These are phyloP conservation scores for Capromys pilorides DNA, from an alignment of 2,797 vertebrate species.

Conservation along the genomic window DNA sequence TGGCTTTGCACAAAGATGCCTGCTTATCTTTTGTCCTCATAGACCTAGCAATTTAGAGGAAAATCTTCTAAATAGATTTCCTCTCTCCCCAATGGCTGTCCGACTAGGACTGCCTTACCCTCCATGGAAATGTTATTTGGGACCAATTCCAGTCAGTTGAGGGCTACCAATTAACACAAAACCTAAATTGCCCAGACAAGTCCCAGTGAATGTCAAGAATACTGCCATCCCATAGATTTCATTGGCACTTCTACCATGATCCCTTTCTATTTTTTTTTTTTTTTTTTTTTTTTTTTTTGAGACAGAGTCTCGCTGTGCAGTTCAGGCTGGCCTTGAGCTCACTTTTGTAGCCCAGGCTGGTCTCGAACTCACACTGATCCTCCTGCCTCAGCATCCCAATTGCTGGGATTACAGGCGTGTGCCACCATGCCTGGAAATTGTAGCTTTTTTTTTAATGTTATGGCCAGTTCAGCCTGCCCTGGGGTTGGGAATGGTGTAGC, in stretches of 20 bases:
- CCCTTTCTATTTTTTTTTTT: too few species aligned
- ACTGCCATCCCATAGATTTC: neutral
- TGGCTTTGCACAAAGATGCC: neutral
- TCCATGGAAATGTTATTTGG: neutral
- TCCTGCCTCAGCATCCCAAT: too few species aligned
- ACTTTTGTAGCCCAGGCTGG: too few species aligned
- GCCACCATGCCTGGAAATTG: too few species aligned
- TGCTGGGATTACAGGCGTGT: too few species aligned
- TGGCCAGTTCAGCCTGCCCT: too few species aligned
- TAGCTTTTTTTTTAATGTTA: too few species aligned
- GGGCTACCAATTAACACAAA: neutral
- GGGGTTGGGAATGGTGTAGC: too few species aligned
- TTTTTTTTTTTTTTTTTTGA: too few species aligned
- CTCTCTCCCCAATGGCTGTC: neutral
- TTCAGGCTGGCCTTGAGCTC: too few species aligned
- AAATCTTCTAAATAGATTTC: neutral
- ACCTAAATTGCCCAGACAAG: slow-evolving; percentile 36
- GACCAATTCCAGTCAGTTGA: slow-evolving; percentile 37
- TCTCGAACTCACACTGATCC: too few species aligned
- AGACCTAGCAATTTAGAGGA: slow-evolving; percentile 25
- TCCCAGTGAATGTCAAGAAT: neutral
- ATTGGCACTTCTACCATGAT: neutral
- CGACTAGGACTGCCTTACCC: neutral
- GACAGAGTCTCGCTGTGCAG: too few species aligned
- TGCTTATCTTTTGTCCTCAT: neutral